These are phyloP conservation scores for Urosaurus nigricauda DNA, from an alignment of 2,797 vertebrate genomes.

Conservation along the genomic window DNA sequence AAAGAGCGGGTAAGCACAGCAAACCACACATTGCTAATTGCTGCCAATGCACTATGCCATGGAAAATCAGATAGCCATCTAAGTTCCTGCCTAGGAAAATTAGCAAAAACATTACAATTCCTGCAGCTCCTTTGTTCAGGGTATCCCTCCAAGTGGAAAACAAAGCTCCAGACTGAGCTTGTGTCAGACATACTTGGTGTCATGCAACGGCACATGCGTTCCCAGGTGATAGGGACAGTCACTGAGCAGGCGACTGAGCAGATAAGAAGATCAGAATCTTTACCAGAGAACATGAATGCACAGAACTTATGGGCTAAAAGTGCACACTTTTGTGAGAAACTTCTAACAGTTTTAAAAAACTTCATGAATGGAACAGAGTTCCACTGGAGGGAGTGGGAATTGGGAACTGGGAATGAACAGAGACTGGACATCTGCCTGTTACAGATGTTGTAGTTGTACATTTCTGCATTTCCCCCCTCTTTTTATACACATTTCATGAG, in stretches of 20 bases:
- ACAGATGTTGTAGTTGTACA: background rate
- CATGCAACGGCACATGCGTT: background rate
- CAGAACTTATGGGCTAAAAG: background rate
- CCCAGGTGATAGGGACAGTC: background rate
- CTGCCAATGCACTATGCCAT: constrained; percentile 15
- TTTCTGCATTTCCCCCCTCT: too few species aligned
- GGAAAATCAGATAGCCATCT: background rate
- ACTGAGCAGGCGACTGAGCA: background rate
- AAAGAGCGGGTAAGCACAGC: constrained; percentile 17
- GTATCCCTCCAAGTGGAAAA: background rate
- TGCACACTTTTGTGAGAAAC: background rate
- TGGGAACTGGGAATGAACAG: too few species aligned
- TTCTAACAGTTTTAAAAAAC: background rate
- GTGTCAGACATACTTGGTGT: background rate
- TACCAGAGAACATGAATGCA: background rate
- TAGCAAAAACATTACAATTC: background rate
- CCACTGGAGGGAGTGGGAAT: too few species aligned
- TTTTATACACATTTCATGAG: too few species aligned
- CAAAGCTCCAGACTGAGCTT: background rate
- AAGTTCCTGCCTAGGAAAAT: background rate
- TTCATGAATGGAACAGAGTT: background rate
- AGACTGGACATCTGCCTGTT: background rate
- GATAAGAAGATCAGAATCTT: background rate
- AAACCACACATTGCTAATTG: constrained; percentile 22
- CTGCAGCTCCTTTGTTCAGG: accelerated